These are phyloP conservation scores for Pelvicachromis taeniatus DNA, from an alignment of 2,113 vertebrate species.

Conservation along the genomic window DNA sequence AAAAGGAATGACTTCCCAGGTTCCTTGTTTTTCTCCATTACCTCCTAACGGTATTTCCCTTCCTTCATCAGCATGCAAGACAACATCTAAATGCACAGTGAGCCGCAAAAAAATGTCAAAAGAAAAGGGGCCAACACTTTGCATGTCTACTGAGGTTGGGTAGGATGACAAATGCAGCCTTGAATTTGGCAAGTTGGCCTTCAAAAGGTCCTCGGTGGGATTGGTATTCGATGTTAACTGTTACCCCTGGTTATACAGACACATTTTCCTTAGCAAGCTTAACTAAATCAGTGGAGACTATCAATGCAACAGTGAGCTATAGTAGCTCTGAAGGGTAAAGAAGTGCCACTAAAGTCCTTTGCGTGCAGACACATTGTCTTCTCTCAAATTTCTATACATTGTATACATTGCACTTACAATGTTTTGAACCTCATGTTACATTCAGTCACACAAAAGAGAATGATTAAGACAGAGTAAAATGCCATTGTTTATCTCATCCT, in stretches of 20 bases:
- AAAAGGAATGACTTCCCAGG: background rate
- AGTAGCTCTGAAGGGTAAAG: background rate
- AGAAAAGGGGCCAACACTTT: background rate
- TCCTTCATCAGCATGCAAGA: background rate
- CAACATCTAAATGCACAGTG: background rate
- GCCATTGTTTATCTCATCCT: constrained; percentile 11
- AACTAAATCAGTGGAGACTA: background rate
- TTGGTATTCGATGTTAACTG: constrained; percentile 34
- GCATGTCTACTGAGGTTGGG: background rate
- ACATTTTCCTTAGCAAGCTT: background rate
- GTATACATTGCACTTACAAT: background rate
- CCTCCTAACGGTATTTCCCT: background rate
- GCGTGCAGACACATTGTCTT: background rate
- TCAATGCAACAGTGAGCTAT: constrained; percentile 31
- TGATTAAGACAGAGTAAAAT: constrained; percentile 37
- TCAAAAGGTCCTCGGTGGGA: background rate
- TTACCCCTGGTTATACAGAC: constrained; percentile 47
- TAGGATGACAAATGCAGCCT: background rate
- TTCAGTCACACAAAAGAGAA: background rate
- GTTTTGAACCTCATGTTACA: background rate
- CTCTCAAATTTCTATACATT: background rate
- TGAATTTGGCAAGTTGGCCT: background rate
- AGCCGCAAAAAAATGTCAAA: background rate
- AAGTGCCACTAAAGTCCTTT: background rate
- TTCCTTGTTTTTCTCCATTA: background rate